A percentile compares a stretch with the other conserved stretches of the same genome.
These are phyloP conservation scores for Lymantria monacha DNA, from an alignment of 2,888 invertebrate species.

Conservation along the genomic window DNA sequence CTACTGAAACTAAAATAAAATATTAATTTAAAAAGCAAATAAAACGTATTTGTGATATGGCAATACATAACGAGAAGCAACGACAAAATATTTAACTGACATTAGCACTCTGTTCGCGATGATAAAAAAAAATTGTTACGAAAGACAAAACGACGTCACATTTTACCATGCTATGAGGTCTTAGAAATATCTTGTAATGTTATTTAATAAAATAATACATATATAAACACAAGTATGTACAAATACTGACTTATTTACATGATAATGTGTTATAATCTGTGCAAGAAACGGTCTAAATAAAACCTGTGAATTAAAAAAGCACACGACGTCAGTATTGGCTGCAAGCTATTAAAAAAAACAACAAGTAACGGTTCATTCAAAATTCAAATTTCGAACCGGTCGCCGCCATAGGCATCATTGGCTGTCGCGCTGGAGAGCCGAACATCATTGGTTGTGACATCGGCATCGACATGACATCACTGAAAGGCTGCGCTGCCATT, in stretches of 20 bases:
- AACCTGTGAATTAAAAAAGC: constrained; percentile 27
- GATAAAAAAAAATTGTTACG: background rate
- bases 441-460: constrained; percentile 72
- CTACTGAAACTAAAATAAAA: background rate
- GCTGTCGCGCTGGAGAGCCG: constrained; percentile 71
- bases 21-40: background rate
- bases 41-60: background rate
- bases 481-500: constrained; percentile 63
- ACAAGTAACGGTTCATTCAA: constrained; percentile 54
- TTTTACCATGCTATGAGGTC: constrained; percentile 18
- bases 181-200: constrained; percentile 3
- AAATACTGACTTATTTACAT: constrained; percentile 32
- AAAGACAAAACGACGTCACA: background rate
- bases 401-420: constrained; percentile 64
- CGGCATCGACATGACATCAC: constrained; percentile 64
- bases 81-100: background rate
- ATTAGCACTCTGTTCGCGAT: background rate
- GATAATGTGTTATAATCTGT: constrained; percentile 31
- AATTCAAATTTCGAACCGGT: constrained; percentile 72
- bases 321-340: constrained; percentile 34
- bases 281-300: constrained; percentile 22
- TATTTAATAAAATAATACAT: constrained; percentile 13
- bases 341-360: constrained; percentile 38
- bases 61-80: background rate
- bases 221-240: constrained; percentile 17